Evolutionary conservation across 2,797 vertebrate genomes (phyloP).

Genomic region (Adelosebastes latens): DNA sequence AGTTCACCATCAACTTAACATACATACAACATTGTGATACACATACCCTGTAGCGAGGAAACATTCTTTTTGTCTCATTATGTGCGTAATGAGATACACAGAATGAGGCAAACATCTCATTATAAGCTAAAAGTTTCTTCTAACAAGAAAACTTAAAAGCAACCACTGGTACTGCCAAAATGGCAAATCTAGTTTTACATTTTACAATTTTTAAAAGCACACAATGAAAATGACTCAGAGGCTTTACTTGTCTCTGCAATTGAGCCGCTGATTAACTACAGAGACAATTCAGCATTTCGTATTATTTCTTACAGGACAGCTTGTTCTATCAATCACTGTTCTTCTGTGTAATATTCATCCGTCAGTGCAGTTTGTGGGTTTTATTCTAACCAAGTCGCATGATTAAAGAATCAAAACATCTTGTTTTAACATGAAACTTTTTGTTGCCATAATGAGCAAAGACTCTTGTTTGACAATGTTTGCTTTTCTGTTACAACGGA

Average conservation of each 20-base stretch:
- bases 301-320: background rate
- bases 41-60: background rate
- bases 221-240: background rate
- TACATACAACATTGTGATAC: background rate
- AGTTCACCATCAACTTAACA: background rate
- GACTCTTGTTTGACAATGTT: background rate
- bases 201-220: background rate
- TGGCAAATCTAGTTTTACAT: background rate
- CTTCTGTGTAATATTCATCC: background rate
- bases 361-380: background rate
- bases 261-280: background rate
- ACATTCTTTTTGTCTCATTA: background rate
- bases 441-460: constrained; percentile 1
- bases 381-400: background rate
- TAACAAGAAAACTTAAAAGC: background rate
- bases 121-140: background rate
- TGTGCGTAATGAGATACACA: background rate
- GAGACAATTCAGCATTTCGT: background rate
- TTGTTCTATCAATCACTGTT: background rate
- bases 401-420: background rate
- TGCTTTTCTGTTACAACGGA: background rate
- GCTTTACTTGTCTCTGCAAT: background rate
- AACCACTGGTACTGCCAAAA: background rate
- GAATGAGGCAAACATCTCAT: background rate
- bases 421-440: background rate